phyloP scores from a whole-genome alignment of 2,888 invertebrate genomes.

The Hylaea fasciaria region DNA sequence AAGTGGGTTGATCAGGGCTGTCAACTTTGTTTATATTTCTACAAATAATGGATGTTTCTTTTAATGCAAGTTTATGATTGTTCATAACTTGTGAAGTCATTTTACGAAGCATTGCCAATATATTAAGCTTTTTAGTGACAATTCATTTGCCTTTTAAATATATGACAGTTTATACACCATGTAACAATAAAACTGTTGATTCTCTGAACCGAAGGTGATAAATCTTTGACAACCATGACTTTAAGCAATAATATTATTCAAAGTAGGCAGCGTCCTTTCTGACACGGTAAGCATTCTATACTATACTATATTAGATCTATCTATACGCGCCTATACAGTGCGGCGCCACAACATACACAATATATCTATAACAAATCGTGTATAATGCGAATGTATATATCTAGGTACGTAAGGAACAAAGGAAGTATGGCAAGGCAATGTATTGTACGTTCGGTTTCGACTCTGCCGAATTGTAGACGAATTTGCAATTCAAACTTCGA shows the following conservation, averaged over 20 bases:
- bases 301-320: conserved; percentile 30
- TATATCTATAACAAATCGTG: conserved; percentile 37
- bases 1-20: conserved; percentile 26
- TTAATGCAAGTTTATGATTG: background rate
- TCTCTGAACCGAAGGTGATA: conserved; percentile 15
- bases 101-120: no score
- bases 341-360: conserved; percentile 54
- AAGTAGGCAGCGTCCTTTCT: conserved; percentile 40
- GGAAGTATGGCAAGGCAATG: conserved; percentile 67
- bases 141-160: background rate
- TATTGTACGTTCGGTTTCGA: conserved; percentile 71
- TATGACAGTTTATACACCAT: no score
- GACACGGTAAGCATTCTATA: conserved; percentile 40
- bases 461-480: conserved; percentile 66
- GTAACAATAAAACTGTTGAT: background rate
- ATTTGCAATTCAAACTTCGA: conserved; percentile 68
- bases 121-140: no score
- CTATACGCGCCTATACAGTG: conserved; percentile 40
- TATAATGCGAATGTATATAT: conserved; percentile 15
- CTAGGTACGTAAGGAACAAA: conserved; percentile 73
- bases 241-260: conserved; percentile 25
- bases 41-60: background rate
- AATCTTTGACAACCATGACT: conserved; percentile 24
- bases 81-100: no score
- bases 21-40: conserved; percentile 6